A percentile compares a stretch with the other conserved stretches of the same genome.
Conservation (phyloP, 2,797 vertebrate genomes). For the Cyprinella venusta region DNA sequence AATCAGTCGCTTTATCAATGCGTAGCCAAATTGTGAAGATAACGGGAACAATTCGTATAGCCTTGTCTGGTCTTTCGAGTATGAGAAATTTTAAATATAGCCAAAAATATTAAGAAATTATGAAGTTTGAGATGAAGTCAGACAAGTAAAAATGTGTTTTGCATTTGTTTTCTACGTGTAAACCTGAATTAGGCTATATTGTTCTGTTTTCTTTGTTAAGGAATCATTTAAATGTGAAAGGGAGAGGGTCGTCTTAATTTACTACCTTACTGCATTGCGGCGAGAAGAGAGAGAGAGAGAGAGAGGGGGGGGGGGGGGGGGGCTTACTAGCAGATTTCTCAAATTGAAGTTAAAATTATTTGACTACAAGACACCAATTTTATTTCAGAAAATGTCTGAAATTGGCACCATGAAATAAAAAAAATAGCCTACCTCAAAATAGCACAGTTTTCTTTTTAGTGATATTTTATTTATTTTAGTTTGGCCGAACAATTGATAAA, state of each 20-base stretch:
- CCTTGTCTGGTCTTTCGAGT: neutral
- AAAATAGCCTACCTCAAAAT: neutral
- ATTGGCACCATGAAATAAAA: neutral
- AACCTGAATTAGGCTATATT: neutral
- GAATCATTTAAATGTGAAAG: slow-evolving; percentile 29
- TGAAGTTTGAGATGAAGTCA: neutral
- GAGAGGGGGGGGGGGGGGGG: neutral
- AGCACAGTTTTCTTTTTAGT: neutral
- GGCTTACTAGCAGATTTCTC: neutral
- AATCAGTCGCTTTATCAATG: neutral
- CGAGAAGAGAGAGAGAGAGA: slow-evolving; percentile 60
- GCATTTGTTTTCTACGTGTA: neutral
- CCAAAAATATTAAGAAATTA: neutral
- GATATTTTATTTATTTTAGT: neutral
- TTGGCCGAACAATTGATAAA: neutral
- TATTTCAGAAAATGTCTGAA: neutral
- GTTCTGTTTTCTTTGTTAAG: slow-evolving; percentile 30
- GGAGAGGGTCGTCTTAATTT: slow-evolving; percentile 42
- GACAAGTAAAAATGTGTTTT: neutral
- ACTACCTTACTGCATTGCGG: slow-evolving; percentile 64
- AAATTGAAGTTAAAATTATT: neutral
- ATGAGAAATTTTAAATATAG: neutral
- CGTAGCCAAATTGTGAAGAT: neutral
- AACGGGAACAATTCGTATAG: neutral
- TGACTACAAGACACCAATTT: neutral